Percentiles rank a stretch among this genome's conserved stretches.
Conservation (phyloP, 1,140 invertebrate species). For the Neocloeon triangulifer region DNA sequence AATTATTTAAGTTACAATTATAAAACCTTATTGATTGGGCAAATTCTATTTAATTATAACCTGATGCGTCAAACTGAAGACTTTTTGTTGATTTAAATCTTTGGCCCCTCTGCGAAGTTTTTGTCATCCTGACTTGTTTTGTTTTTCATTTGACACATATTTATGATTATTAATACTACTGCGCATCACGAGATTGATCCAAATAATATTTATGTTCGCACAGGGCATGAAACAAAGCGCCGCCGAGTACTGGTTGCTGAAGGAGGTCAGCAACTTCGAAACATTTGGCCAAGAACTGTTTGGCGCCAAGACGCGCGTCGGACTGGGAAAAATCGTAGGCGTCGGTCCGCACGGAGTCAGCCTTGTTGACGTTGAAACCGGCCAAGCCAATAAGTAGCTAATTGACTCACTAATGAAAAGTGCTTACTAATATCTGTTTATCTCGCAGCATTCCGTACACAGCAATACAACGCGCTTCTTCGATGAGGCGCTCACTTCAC, state of each 20-base stretch:
- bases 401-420: neutral
- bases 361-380: constrained; percentile 26
- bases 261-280: constrained; percentile 51
- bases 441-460: constrained; percentile 55
- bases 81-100: no score
- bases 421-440: constrained; percentile 9
- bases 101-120: no score
- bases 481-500: constrained; percentile 46
- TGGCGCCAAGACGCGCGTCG: constrained; percentile 27
- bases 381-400: neutral
- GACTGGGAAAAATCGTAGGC: constrained; percentile 27
- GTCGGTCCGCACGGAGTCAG: constrained; percentile 65
- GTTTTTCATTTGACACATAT: no score
- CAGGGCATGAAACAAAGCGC: constrained; percentile 28
- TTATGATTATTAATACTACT: no score
- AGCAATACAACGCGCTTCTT: constrained; percentile 56
- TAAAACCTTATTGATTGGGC: no score
- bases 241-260: constrained; percentile 59
- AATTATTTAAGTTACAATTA: no score
- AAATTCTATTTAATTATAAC: no score
- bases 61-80: no score
- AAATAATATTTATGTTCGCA: no score
- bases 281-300: constrained; percentile 68
- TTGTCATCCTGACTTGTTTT: no score
- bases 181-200: no score